Percentiles rank a stretch among this genome's conserved stretches.
Evolutionary conservation across 2,797 vertebrate genomes (phyloP).

Genomic region (Decapterus maruadsi): DNA sequence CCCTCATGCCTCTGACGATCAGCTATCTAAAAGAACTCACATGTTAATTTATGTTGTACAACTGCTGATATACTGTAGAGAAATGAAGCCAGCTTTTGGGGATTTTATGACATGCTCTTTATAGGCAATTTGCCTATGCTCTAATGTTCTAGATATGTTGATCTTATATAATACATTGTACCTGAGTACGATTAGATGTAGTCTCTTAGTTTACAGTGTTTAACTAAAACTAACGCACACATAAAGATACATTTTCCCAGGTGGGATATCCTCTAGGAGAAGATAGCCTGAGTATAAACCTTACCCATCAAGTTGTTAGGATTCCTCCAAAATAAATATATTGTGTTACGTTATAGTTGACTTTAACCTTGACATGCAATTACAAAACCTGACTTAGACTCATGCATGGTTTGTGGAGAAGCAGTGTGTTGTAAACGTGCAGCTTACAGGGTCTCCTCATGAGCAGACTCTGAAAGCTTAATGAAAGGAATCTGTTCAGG

Average conservation of each 20-base stretch:
- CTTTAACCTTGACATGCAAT: no score
- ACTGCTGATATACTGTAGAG: not conserved
- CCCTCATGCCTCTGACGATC: not conserved
- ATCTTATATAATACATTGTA: not conserved
- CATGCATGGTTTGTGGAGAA: slow-evolving; percentile 7
- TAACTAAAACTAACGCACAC: no score
- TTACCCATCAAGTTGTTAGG: no score
- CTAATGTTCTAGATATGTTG: not conserved
- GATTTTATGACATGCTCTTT: not conserved
- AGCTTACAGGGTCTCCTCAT: slow-evolving; percentile 18
- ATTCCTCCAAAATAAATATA: no score
- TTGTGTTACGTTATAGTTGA: no score
- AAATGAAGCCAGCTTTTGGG: not conserved
- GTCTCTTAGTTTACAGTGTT: not conserved
- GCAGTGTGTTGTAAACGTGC: slow-evolving; percentile 4
- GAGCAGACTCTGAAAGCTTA: slow-evolving; percentile 20
- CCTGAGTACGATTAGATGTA: not conserved
- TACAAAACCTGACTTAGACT: not conserved
- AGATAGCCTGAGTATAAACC: no score
- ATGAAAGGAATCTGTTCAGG: slow-evolving; percentile 19
- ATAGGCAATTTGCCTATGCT: not conserved
- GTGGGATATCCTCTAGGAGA: no score
- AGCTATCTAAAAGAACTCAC: slow-evolving; percentile 4
- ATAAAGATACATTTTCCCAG: not conserved
- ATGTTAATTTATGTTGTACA: slow-evolving; percentile 5